phyloP scores from a whole-genome alignment of 1,140 invertebrate species.

The Solenopsis fugax region DNA sequence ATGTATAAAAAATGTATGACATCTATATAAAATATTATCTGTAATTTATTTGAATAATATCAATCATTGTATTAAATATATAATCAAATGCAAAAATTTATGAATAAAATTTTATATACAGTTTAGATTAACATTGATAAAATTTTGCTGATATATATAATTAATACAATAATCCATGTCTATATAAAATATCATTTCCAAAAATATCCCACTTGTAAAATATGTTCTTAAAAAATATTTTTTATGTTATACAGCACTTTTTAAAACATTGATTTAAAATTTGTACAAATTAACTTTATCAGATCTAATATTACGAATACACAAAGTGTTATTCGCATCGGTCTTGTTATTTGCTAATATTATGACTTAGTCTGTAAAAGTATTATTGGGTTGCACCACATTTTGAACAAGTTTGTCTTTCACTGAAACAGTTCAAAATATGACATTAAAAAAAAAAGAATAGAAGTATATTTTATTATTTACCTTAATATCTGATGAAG shows the following conservation, averaged over 20 bases:
- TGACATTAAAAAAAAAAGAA: slow-evolving; percentile 31
- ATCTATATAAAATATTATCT: slow-evolving; percentile 16
- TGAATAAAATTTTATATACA: slow-evolving; percentile 36
- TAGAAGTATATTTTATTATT: slow-evolving; percentile 51
- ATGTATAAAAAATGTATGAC: slow-evolving; percentile 51
- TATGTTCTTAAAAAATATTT: slow-evolving; percentile 24
- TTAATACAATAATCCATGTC: background rate
- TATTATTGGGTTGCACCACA: slow-evolving; percentile 79
- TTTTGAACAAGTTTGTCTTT: slow-evolving; percentile 81
- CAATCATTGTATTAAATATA: slow-evolving; percentile 58
- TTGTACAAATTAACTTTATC: slow-evolving; percentile 31
- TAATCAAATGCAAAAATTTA: slow-evolving; percentile 41
- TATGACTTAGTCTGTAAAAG: slow-evolving; percentile 1
- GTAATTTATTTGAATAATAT: slow-evolving; percentile 42
- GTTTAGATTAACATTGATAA: slow-evolving; percentile 45
- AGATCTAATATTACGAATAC: slow-evolving; percentile 24
- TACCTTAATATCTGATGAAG: slow-evolving; percentile 88
- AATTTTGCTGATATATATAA: slow-evolving; percentile 39
- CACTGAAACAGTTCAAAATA: slow-evolving; percentile 75
- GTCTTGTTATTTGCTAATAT: background rate
- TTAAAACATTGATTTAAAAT: slow-evolving; percentile 36
- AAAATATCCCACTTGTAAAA: slow-evolving; percentile 46
- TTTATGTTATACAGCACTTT: background rate
- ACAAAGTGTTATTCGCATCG: too few relatives aligned
- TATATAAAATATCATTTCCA: slow-evolving; percentile 51